phyloP scores from a whole-genome alignment of 2,113 vertebrate genomes.

The Turdus rufiventris region DNA sequence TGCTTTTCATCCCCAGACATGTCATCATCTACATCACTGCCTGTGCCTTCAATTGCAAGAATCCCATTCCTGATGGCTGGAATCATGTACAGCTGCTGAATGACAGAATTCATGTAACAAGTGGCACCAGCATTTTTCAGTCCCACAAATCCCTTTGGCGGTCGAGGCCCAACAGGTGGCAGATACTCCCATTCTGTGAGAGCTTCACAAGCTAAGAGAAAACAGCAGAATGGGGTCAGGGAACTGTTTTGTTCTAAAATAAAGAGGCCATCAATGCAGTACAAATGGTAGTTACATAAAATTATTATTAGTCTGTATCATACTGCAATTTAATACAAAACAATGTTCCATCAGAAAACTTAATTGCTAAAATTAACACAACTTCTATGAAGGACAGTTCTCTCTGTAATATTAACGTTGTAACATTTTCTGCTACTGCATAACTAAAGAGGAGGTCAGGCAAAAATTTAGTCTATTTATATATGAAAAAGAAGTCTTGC shows the following conservation, averaged over 20 bases:
- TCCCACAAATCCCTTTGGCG: conserved; percentile 96
- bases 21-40: conserved; percentile 97
- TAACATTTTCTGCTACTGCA: not conserved
- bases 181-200: conserved; percentile 98
- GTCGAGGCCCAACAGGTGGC: conserved; percentile 94
- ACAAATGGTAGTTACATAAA: not conserved
- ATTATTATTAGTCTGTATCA: not conserved
- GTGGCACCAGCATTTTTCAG: conserved; percentile 98
- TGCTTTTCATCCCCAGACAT: conserved; percentile 99
- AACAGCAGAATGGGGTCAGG: not conserved
- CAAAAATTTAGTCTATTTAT: not conserved
- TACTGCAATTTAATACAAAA: not conserved
- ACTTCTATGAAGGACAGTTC: not conserved
- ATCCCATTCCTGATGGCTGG: conserved; percentile 96
- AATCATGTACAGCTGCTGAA: conserved; percentile 99
- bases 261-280: not conserved
- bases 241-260: not conserved
- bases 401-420: not conserved
- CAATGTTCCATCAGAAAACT: not conserved
- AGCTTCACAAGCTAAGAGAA: conserved; percentile 86
- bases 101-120: conserved; percentile 99
- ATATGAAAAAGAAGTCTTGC: not conserved
- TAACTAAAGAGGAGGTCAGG: not conserved
- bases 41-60: conserved; percentile 96
- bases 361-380: not conserved